phyloP scores from a whole-genome alignment of 2,797 vertebrate species.

The Caiman crocodilus region DNA sequence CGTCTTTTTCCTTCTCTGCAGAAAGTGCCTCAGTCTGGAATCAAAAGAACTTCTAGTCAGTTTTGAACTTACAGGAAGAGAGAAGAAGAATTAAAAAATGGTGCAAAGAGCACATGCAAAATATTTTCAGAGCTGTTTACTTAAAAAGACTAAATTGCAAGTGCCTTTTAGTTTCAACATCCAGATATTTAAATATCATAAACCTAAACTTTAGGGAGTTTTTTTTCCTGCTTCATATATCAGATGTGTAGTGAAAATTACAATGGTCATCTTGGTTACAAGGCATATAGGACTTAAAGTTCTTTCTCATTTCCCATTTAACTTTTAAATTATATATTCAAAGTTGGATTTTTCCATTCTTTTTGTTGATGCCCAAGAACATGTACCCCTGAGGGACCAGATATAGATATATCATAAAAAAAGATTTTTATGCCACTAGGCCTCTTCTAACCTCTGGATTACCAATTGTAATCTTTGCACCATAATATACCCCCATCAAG shows the following conservation, averaged over 20 bases:
- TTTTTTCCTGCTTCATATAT: neutral
- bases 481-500: neutral
- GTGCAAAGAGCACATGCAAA: neutral
- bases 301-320: neutral
- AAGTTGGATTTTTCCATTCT: accelerated
- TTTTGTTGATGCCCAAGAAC: neutral
- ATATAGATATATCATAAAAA: accelerated
- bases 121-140: neutral
- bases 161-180: neutral
- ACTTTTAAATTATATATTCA: neutral
- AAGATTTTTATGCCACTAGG: neutral
- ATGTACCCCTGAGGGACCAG: neutral
- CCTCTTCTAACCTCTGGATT: neutral
- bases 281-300: neutral
- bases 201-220: neutral
- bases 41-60: conserved; percentile 43
- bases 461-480: neutral
- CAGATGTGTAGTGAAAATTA: neutral
- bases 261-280: neutral
- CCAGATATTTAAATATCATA: neutral
- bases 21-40: conserved; percentile 71
- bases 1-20: conserved; percentile 70
- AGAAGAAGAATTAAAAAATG: accelerated
- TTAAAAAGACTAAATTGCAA: neutral
- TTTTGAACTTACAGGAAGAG: neutral